phyloP scores from a whole-genome alignment of 2,797 vertebrate species.

The Sebastes minor region DNA sequence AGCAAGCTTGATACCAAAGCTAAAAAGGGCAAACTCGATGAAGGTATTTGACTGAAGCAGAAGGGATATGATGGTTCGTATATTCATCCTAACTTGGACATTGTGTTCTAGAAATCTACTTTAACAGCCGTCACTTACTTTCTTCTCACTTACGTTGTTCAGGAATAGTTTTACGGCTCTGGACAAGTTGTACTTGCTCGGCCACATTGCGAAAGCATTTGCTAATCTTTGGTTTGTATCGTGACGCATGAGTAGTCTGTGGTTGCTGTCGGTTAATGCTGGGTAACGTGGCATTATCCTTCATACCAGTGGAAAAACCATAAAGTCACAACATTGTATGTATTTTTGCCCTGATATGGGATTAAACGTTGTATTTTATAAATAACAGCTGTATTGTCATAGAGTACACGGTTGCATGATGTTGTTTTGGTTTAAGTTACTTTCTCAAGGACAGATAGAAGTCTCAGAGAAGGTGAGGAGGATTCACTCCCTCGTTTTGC shows the following conservation, averaged over 20 bases:
- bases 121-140: not conserved
- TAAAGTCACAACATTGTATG: not conserved
- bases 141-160: not conserved
- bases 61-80: not conserved
- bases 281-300: not conserved
- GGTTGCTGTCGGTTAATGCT: not conserved
- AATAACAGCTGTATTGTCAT: no score
- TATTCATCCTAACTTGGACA: not conserved
- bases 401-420: not conserved
- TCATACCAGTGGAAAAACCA: not conserved
- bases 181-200: not conserved
- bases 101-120: not conserved
- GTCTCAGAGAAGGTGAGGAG: not conserved
- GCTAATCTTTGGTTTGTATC: not conserved
- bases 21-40: not conserved
- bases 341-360: not conserved
- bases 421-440: not conserved
- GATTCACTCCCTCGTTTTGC: not conserved
- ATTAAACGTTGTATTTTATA: not conserved
- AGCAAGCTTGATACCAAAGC: not conserved
- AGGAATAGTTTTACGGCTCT: not conserved
- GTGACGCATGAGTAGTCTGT: not conserved
- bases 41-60: not conserved
- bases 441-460: slow-evolving; percentile 8
- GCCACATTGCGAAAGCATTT: not conserved